Conservation (phyloP, 2,888 invertebrate genomes). For the Oxytorus armatus region DNA sequence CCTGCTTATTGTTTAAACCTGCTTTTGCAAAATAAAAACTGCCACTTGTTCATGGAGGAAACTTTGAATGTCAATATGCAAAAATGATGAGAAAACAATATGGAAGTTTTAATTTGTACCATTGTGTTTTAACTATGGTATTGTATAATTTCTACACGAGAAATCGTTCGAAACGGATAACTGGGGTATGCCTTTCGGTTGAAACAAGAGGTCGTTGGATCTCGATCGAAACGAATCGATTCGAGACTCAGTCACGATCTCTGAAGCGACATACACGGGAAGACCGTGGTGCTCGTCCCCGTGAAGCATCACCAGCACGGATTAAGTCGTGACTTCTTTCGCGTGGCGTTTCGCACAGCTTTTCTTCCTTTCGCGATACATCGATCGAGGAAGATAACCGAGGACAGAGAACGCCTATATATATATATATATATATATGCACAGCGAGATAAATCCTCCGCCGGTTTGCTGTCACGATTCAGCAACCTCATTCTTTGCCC, state of each 20-base stretch:
- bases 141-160: no score
- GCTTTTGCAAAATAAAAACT: no score
- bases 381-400: slow-evolving; percentile 39
- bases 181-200: no score
- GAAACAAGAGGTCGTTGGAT: not conserved
- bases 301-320: not conserved
- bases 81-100: no score
- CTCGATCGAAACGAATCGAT: no score
- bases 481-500: slow-evolving; percentile 54
- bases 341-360: slow-evolving; percentile 47
- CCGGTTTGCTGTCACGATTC: slow-evolving; percentile 50
- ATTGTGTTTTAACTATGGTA: not conserved
- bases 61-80: no score
- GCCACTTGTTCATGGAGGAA: no score
- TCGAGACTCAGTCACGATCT: no score
- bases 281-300: slow-evolving; percentile 13
- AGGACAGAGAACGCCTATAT: slow-evolving; percentile 12
- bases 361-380: slow-evolving; percentile 42
- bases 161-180: no score
- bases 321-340: slow-evolving; percentile 59
- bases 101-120: slow-evolving; percentile 18
- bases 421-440: slow-evolving; percentile 1
- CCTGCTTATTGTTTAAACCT: no score
- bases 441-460: slow-evolving; percentile 45
- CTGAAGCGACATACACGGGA: not conserved